phyloP scores from a whole-genome alignment of 2,797 vertebrate genomes.

The Sebastes melanostomus region DNA sequence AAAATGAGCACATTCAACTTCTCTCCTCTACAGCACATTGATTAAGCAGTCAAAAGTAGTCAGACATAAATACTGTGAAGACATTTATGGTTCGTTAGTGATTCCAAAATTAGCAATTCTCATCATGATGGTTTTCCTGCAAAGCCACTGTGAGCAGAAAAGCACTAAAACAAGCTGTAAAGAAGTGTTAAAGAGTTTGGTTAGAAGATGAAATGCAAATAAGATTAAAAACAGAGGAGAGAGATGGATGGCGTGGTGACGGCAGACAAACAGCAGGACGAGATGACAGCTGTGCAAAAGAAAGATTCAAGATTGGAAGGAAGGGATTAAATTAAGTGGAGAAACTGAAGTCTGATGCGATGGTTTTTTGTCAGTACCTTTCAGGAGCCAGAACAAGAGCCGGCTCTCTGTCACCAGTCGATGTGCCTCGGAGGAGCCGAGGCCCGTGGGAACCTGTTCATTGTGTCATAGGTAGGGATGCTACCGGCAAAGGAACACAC shows the following conservation, averaged over 20 bases:
- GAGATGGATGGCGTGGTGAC: not conserved
- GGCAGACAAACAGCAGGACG: conserved; percentile 10
- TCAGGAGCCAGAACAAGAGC: conserved; percentile 64
- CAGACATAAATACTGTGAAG: conserved; percentile 42
- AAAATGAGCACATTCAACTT: conserved; percentile 14
- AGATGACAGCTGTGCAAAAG: conserved; percentile 34
- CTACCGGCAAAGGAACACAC: conserved; percentile 60
- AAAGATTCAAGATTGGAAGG: not conserved
- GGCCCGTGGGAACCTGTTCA: conserved; percentile 84
- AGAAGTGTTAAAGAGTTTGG: conserved; percentile 37
- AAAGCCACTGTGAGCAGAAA: conserved; percentile 57
- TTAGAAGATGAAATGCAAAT: not conserved
- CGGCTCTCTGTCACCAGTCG: conserved; percentile 82
- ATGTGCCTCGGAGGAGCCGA: conserved; percentile 82
- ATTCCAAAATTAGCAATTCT: conserved; percentile 53
- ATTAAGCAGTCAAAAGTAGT: conserved; percentile 36
- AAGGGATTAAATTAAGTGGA: not conserved
- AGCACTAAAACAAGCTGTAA: conserved; percentile 68
- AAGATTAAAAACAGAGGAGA: not conserved
- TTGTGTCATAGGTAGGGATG: conserved; percentile 81
- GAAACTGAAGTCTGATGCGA: not conserved
- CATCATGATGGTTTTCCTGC: conserved; percentile 64
- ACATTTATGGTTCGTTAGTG: conserved; percentile 38
- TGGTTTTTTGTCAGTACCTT: conserved; percentile 75
- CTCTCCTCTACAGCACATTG: conserved; percentile 33